Percentiles rank a stretch among this genome's conserved stretches.
These are phyloP conservation scores for Patiria pectinifera DNA, from an alignment of 53 echinoderm and acorn worm genomes.

Conservation along the genomic window DNA sequence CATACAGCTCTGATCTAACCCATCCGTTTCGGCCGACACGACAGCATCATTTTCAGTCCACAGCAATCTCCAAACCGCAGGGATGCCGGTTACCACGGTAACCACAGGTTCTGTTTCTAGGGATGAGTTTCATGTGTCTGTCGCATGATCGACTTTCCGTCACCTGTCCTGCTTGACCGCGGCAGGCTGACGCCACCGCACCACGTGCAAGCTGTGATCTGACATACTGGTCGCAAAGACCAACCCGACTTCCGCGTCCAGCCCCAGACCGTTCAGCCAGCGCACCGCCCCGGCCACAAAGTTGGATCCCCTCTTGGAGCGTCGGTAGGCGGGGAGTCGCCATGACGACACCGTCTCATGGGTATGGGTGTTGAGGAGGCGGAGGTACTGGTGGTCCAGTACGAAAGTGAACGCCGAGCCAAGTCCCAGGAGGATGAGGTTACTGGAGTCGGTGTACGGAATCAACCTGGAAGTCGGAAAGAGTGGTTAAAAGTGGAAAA, in stretches of 20 bases:
- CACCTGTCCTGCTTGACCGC: neutral
- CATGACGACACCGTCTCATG: constrained; percentile 84
- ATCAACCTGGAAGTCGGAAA: constrained; percentile 52
- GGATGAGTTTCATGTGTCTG: neutral
- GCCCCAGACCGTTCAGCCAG: constrained; percentile 87
- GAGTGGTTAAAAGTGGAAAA: neutral
- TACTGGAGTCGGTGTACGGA: constrained; percentile 75
- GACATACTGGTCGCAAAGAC: constrained; percentile 98
- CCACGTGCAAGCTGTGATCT: constrained; percentile 90
- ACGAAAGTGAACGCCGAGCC: constrained; percentile 81
- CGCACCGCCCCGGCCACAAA: constrained; percentile 89
- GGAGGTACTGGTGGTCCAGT: constrained; percentile 79
- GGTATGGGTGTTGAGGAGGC: constrained; percentile 82
- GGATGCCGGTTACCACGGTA: neutral
- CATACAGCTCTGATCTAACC: neutral
- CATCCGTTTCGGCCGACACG: too few species aligned
- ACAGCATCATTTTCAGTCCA: too few species aligned
- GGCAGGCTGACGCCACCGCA: constrained; percentile 78
- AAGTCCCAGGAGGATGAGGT: constrained; percentile 71
- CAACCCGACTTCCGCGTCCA: constrained; percentile 75
- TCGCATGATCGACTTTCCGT: neutral
- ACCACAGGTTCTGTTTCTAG: neutral
- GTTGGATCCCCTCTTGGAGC: constrained; percentile 92
- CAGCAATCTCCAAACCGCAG: neutral
- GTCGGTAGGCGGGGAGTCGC: constrained; percentile 80